phyloP scores from a whole-genome alignment of 2,113 vertebrate genomes.

The Ciconia maguari region DNA sequence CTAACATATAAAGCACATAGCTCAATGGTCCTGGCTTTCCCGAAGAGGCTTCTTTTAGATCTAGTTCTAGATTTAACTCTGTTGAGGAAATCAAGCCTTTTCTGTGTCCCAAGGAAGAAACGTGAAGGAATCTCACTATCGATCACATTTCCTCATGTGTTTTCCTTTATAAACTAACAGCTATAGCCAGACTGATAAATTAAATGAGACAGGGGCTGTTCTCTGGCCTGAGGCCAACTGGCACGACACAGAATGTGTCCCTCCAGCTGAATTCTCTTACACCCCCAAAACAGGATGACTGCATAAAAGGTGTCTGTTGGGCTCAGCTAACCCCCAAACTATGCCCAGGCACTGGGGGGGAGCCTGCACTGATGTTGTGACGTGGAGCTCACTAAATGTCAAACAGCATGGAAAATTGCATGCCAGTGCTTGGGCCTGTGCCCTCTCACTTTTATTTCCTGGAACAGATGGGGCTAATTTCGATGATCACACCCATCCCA shows the following conservation, averaged over 20 bases:
- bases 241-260: neutral
- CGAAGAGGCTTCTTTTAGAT: neutral
- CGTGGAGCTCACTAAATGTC: neutral
- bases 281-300: neutral
- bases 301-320: neutral
- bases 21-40: neutral
- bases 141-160: neutral
- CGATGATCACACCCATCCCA: neutral
- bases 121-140: neutral
- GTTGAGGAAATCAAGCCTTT: neutral
- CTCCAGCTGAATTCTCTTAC: neutral
- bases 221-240: neutral
- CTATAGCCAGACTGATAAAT: neutral
- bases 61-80: neutral
- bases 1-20: neutral
- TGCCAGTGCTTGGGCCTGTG: neutral
- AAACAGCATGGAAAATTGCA: neutral
- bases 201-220: neutral
- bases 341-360: neutral
- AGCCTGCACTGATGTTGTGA: neutral
- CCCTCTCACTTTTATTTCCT: neutral
- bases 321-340: neutral
- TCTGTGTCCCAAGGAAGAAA: neutral
- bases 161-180: neutral
- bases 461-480: neutral